Evolutionary conservation across 2,797 vertebrate genomes (phyloP), one percentile per base, ranked within the genome.

Genomic region (Antennarius maculatus): DNA sequence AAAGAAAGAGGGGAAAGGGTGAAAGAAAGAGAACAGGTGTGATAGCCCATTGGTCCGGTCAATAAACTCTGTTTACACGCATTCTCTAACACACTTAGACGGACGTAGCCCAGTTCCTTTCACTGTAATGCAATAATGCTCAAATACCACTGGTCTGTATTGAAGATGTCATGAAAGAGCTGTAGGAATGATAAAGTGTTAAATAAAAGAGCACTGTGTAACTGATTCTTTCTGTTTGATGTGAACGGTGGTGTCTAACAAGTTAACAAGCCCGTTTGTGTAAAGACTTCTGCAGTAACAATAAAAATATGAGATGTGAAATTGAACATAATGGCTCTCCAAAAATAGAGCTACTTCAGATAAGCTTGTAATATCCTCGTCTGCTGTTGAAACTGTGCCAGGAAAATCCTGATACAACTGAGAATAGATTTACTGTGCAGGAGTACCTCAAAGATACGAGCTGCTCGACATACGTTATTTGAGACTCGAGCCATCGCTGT

Each of bases 221-320:
- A 54, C 42, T 43, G 51, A 72, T 74, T 48, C 51, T 13, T 61
- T 43, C 43, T 13, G 16, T 74, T 70, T 64, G 72, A 66, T 67
- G 67, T 43, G 2, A 28, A 50, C 49, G 14, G 51, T 27, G 46
- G 29, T 62, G 27, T 57, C 4, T 65, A 65, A 64, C 16, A 9
- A 49, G 67, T 83, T 74, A 77, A 71, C 52, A 74, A 79, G 67
- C 37, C 62, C 61, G 45, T 54, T 56, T 61, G 50, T 49, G 54
- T 55, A 72, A 77, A 73, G 54, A 74, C 76, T 78, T 80, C 61
- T 50, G 62, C 41, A 52, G 66, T 16, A 31, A 64, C 70, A 70
- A 62, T 76, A 67, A 79, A 77, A 77, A 64, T 47, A 61, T 13
- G 17, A 58, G 53, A 55, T 10, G 0, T 49, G 49, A 42, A 53